These are phyloP conservation scores for Urocolius indicus DNA, from an alignment of 2,113 vertebrate genomes.

Conservation along the genomic window DNA sequence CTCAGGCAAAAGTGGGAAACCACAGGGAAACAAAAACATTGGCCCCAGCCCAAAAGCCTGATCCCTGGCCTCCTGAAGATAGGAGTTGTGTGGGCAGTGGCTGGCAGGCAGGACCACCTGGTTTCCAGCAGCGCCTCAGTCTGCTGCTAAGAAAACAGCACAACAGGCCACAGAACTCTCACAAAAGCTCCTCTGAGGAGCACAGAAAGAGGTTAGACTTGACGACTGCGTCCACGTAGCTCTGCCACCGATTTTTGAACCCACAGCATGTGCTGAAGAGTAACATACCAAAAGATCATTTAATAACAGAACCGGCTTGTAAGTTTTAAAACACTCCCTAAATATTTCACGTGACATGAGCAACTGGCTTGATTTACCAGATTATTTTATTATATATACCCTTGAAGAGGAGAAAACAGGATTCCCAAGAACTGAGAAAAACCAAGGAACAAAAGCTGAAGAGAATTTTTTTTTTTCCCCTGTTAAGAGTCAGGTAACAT, in stretches of 20 bases:
- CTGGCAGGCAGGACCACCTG: not conserved
- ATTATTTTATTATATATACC: accelerated
- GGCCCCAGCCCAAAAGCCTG: not conserved
- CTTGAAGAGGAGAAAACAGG: not conserved
- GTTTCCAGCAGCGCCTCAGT: not conserved
- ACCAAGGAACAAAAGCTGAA: not conserved
- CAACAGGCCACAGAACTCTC: not conserved
- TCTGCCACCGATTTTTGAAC: not conserved
- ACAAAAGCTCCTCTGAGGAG: not conserved
- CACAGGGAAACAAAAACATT: not conserved
- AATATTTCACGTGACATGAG: not conserved
- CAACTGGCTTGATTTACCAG: not conserved
- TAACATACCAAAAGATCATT: not conserved
- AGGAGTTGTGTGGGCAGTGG: not conserved
- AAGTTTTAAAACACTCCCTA: not conserved
- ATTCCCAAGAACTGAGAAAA: not conserved
- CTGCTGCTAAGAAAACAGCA: not conserved
- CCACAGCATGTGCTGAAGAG: accelerated
- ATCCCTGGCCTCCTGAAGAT: not conserved
- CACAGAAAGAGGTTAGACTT: not conserved
- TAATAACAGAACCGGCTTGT: not conserved
- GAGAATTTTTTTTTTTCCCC: not conserved
- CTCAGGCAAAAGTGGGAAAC: not conserved
- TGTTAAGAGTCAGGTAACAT: not conserved
- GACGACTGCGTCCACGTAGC: accelerated